Percentiles rank a stretch among this genome's conserved stretches.
phyloP scores from a whole-genome alignment of 2,113 vertebrate genomes.

The Nibea albiflora region DNA sequence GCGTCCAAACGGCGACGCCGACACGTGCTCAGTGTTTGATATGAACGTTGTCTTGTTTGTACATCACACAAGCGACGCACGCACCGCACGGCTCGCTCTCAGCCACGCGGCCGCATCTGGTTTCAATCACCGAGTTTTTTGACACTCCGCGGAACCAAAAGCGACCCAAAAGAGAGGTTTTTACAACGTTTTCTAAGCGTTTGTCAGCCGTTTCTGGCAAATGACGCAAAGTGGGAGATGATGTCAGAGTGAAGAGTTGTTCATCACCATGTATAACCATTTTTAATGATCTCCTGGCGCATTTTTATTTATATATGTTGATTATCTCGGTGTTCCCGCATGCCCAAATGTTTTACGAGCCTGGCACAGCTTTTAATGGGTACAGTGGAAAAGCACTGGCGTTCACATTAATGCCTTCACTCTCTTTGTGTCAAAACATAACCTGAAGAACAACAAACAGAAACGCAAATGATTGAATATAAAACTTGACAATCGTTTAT shows the following conservation, averaged over 20 bases:
- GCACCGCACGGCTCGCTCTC: not conserved
- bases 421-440: not conserved
- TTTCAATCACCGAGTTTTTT: conserved; percentile 8
- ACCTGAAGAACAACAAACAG: not conserved
- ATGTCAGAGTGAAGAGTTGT: too few species aligned
- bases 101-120: conserved; percentile 7
- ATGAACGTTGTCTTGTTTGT: not conserved
- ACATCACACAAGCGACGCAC: not conserved
- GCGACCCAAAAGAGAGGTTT: not conserved
- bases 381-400: conserved; percentile 34
- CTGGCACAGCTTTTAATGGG: conserved; percentile 46
- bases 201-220: too few species aligned
- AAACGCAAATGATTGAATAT: not conserved
- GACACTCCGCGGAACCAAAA: not conserved
- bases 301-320: not conserved
- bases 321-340: conserved; percentile 19
- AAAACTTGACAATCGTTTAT: conserved; percentile 73
- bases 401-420: not conserved
- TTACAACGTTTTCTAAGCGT: too few species aligned
- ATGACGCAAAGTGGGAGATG: too few species aligned
- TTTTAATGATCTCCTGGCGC: not conserved
- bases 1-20: not conserved
- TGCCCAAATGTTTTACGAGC: conserved; percentile 35
- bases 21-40: conserved; percentile 25
- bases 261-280: too few species aligned